Base-by-base conservation (phyloP, 1,140 invertebrate species). In the Chelonus insularis region DNA sequence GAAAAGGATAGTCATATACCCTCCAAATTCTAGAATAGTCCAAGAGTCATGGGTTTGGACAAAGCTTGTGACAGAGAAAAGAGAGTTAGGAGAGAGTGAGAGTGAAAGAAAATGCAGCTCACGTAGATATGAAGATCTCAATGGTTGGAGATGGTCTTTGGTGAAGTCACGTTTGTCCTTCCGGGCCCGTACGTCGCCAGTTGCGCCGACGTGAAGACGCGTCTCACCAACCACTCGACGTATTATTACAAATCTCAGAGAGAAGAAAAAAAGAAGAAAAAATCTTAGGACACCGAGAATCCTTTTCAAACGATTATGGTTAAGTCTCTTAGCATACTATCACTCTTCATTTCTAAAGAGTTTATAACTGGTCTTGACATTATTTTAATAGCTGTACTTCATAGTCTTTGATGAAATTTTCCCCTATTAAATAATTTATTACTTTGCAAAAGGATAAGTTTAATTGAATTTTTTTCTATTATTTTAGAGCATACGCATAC, bases 241-340 rank as follows among this genome's bases (percentile, higher is more conserved):
- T 60, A 60, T 51, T 60, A 60, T 60, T 60, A 32, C 45, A 51
- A 58, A 60, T 60, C 57, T 51, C 57, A 39, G 57, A 37, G 21
- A 11, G n/a, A 41, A 41, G 34, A 5, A 9, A 39, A 16, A 23
- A 37, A 41, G n/a, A 18, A 14, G 36, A 21, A 36, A 50, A 39
- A 14, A 36, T 20, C 21, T 36, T 9, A 20, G 4, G 14, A 58
- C 21, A 58, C 25, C 14, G 32, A 58, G 23, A 48, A 29, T 11
- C 57, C 4, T 52, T 60, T 60, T 32, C 47, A 36, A 16, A 12
- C 32, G 47, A 60, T 51, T 60, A 51, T 39, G 20, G 47, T 18
- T 37, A 14, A 25, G 8, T 41, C 32, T 14, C 32, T 16, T 7
- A 39, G 48, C 18, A 3, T 21, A 21, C 32, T 16, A 20, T 39